Base-by-base conservation (phyloP, 64 coral and sea anemone species). In the Dendrophyllia cribrosa region DNA sequence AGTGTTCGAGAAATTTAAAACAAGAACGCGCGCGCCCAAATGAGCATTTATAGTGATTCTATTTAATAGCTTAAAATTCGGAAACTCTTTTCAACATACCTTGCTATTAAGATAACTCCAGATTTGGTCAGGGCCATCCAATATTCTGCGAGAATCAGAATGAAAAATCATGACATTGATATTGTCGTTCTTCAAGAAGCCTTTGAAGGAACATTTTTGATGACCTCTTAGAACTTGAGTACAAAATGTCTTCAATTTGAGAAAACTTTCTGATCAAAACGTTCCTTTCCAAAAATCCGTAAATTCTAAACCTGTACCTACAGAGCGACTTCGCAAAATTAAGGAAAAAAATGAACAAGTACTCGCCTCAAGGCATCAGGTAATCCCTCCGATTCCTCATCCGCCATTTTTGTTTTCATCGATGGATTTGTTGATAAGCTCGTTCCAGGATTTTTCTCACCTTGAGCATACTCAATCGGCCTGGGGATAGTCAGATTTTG, bases 331-430 rank as follows among this genome's bases (percentile, higher is more conserved):
- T 82, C 25, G 77, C 5, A 20, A 60, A 59, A 63, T 47, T 47
- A 9, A 16, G 0, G 34, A 63, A 47, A 46, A 44, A 7, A 7
- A 64, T 11, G 3, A 7, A 47, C 5, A 47, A 45, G 20, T 34
- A 64, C 58, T 82, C 17, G 26, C 78, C 78, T 47, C 4, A 48
- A 17, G 46, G 7, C 25, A 23, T 20, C 34, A 4, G 3, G 59
- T n/a, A 47, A 46, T 82, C 7, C 26, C 34, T 60, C 58, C 9
- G 59, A 43, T 16, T 61, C 22, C 58, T 20, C 78, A 43, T 83
- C 80, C 60, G 80, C 80, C 80, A 84, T 84, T 48, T 20, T 68
- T 84, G 80, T 84, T 84, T 66, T 66, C 14, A 50, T 75, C n/a
- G 72, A 50, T 75, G 20, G 72, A 74, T 19, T 17, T 26, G 3